These are phyloP conservation scores for Gastracanthus pulcherrimus DNA, from an alignment of 2,888 invertebrate species.

Conservation along the genomic window DNA sequence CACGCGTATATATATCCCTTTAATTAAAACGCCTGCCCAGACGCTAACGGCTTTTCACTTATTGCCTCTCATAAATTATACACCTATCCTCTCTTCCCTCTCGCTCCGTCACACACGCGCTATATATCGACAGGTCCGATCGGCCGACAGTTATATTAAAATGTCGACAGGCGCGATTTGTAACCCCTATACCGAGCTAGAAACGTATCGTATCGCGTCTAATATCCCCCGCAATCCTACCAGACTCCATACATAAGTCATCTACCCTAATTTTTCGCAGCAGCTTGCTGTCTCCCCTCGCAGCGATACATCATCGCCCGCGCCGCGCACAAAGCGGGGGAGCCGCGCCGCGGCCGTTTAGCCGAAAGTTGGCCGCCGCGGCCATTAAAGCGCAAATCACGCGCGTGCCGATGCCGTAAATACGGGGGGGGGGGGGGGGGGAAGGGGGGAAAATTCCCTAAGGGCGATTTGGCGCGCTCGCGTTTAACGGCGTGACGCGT, in stretches of 20 bases:
- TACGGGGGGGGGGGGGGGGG: background rate
- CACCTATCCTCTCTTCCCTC: no score
- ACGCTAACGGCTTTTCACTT: background rate
- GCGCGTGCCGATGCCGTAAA: conserved; percentile 42
- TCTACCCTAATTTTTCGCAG: background rate
- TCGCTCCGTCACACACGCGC: background rate
- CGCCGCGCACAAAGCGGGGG: background rate
- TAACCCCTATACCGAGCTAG: no score
- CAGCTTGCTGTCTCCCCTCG: background rate
- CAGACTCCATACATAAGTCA: background rate
- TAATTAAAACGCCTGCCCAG: conserved; percentile 17
- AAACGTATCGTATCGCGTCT: background rate
- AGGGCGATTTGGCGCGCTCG: conserved; percentile 35
- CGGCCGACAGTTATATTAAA: conserved; percentile 32
- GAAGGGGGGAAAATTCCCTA: conserved; percentile 12
- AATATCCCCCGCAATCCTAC: background rate
- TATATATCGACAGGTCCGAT: background rate
- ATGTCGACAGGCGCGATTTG: background rate
- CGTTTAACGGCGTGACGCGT: conserved; percentile 17
- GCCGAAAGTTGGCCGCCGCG: background rate
- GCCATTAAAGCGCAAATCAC: conserved; percentile 50
- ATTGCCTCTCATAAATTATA: no score
- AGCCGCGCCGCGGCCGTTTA: background rate
- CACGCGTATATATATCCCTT: no score
- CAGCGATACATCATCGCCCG: background rate